Conservation (phyloP, 1,140 invertebrate species). For the Laodelphax striatellus region DNA sequence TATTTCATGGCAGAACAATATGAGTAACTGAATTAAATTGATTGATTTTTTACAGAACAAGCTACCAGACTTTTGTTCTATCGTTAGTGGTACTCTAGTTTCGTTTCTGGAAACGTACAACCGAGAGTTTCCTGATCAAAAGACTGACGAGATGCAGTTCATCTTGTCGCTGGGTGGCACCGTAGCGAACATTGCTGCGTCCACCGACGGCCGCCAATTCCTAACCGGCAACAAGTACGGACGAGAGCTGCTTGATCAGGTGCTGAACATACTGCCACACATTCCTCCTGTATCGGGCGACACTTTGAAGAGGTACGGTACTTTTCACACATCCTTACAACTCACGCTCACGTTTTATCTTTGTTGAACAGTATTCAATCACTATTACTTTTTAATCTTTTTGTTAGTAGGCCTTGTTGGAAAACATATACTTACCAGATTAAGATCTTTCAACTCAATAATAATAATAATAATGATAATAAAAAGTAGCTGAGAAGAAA, state of each 20-base stretch:
- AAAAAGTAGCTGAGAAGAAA: no score
- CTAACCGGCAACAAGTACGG: constrained; percentile 29
- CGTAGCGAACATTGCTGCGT: constrained; percentile 32
- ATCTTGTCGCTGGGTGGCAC: constrained; percentile 32
- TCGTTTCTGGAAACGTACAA: constrained; percentile 32
- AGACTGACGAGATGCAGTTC: constrained; percentile 31
- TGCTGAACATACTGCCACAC: constrained; percentile 25
- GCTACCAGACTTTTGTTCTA: constrained; percentile 30
- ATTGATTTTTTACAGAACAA: constrained; percentile 23
- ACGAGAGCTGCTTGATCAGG: constrained; percentile 27
- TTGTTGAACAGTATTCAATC: no score
- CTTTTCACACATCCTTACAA: not conserved
- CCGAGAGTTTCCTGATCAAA: constrained; percentile 25
- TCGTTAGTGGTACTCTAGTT: constrained; percentile 29
- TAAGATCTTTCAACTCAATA: no score
- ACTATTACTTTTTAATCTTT: no score
- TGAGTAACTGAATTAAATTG: no score
- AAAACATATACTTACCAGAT: no score
- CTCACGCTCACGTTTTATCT: no score
- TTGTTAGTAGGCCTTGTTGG: no score
- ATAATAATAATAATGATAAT: no score
- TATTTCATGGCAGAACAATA: no score
- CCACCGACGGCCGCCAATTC: constrained; percentile 30
- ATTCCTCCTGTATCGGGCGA: constrained; percentile 26
- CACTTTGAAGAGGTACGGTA: constrained; percentile 21